Conservation (phyloP, 2,113 vertebrate species). For the Reinhardtius hippoglossoides region DNA sequence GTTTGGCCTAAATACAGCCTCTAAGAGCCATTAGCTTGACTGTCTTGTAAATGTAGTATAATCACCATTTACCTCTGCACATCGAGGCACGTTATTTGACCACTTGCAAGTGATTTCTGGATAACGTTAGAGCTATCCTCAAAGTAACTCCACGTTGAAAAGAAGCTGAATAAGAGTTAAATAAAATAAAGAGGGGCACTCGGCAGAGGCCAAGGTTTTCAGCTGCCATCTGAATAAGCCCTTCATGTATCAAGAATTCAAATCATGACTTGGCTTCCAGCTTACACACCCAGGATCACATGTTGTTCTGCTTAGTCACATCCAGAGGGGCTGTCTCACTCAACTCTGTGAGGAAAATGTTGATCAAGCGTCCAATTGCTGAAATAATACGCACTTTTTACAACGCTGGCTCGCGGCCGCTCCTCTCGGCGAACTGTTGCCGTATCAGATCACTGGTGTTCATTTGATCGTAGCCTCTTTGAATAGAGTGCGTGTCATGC, state of each 20-base stretch:
- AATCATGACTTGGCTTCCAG: constrained; percentile 30
- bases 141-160: background rate
- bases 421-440: constrained; percentile 2
- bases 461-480: background rate
- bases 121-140: background rate
- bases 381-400: constrained; percentile 25
- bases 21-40: no score
- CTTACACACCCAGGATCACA: constrained; percentile 13
- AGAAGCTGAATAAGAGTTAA: background rate
- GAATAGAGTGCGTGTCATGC: background rate
- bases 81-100: no score
- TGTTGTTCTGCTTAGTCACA: constrained; percentile 45
- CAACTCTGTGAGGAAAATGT: constrained; percentile 35
- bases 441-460: constrained; percentile 36
- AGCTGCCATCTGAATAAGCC: constrained; percentile 3
- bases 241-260: constrained; percentile 28
- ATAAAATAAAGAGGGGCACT: background rate
- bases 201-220: constrained; percentile 11
- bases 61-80: no score
- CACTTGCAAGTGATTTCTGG: background rate
- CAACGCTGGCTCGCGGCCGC: background rate
- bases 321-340: constrained; percentile 6
- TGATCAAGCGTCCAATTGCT: constrained; percentile 40
- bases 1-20: no score
- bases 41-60: no score